Evolutionary conservation across 2,797 vertebrate species (phyloP).

Genomic region (Sternarchorhynchus goeldii): DNA sequence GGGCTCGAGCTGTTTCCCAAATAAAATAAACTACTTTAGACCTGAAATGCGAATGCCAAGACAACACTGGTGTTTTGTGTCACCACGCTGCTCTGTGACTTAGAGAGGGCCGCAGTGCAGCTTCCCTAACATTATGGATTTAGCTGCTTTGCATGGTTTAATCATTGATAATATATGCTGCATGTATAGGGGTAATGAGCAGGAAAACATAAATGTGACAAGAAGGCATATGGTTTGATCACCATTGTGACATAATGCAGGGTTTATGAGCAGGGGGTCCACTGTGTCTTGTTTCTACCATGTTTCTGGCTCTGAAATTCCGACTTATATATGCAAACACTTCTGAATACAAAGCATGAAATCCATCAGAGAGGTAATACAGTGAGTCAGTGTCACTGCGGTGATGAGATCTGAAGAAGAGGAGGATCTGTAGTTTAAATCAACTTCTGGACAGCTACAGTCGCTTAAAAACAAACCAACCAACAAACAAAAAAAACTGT

Average conservation of each 20-base stretch:
- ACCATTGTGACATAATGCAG: background rate
- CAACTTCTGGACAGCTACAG: too few relatives aligned
- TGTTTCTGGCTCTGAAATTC: constrained; percentile 11
- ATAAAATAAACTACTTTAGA: constrained; percentile 40
- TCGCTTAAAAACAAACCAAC: background rate
- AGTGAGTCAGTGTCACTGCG: background rate
- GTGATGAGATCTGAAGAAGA: background rate
- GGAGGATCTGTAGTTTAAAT: background rate
- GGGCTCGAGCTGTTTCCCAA: constrained; percentile 38
- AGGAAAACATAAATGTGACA: constrained; percentile 16
- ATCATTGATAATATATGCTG: constrained; percentile 1
- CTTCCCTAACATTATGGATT: constrained; percentile 23
- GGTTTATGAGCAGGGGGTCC: background rate
- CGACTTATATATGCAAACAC: background rate
- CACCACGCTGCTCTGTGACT: constrained; percentile 26
- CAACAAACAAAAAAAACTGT: background rate
- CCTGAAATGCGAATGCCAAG: constrained; percentile 24
- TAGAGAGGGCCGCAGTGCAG: background rate
- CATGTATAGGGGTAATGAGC: constrained; percentile 1
- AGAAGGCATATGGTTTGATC: constrained; percentile 3
- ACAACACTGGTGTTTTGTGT: constrained; percentile 20
- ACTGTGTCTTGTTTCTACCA: too few relatives aligned
- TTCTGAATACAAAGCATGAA: background rate
- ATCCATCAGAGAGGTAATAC: background rate
- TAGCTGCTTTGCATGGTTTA: constrained; percentile 27